Percentiles rank a stretch among this genome's conserved stretches.
These are phyloP conservation scores for Blera fallax DNA, from an alignment of 2,888 invertebrate species.

Conservation along the genomic window DNA sequence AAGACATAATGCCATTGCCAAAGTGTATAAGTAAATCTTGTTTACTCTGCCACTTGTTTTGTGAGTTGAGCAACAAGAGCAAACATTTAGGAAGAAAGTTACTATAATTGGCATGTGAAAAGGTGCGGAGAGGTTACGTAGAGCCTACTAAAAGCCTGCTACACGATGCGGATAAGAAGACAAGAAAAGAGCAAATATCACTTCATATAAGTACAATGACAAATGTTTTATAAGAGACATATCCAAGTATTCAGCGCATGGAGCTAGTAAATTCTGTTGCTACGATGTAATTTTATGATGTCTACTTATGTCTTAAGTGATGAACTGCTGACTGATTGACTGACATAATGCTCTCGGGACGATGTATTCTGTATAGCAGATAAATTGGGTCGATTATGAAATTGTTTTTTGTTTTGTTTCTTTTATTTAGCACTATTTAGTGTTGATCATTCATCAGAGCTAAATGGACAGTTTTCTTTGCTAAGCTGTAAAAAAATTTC, in stretches of 20 bases:
- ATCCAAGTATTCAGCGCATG: conserved; percentile 17
- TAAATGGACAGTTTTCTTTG: not conserved
- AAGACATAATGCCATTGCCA: conserved; percentile 12
- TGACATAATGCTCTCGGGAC: conserved; percentile 42
- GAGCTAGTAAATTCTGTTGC: conserved; percentile 13
- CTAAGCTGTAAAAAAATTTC: not conserved
- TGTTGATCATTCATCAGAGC: not conserved
- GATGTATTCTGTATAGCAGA: conserved; percentile 4
- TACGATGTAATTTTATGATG: conserved; percentile 56
- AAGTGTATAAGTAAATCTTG: conserved; percentile 24
- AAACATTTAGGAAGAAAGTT: conserved; percentile 55
- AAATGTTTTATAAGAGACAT: conserved; percentile 41
- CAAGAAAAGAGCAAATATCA: conserved; percentile 33
- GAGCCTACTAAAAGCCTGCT: conserved; percentile 5
- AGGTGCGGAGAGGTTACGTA: conserved; percentile 2
- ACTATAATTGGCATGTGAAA: conserved; percentile 44
- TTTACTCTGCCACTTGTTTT: conserved; percentile 1
- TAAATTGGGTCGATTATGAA: conserved; percentile 49
- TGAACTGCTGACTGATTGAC: conserved; percentile 42
- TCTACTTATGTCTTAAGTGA: conserved; percentile 56
- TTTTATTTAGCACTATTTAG: not conserved
- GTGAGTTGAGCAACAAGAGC: conserved; percentile 35
- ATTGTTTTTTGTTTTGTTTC: not conserved
- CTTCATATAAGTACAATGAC: conserved; percentile 34
- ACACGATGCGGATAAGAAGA: conserved; percentile 15